Evolutionary conservation across 2,888 invertebrate species (phyloP), one percentile per base, ranked within the genome.

Genomic region (Epistrophe grossulariae): DNA sequence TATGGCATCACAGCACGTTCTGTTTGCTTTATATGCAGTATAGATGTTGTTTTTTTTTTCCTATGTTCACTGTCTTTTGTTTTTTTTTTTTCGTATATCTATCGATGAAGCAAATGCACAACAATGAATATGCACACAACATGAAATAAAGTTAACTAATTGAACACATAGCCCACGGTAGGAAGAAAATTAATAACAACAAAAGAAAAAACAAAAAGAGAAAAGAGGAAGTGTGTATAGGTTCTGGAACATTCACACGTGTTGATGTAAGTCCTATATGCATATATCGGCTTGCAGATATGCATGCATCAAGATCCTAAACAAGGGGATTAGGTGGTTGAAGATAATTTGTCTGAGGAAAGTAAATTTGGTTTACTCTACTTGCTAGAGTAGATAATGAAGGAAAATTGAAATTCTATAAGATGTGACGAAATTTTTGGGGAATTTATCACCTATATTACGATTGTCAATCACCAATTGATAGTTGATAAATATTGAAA

Each of bases 131-230:
- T 72, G 70, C 71, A 73, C 62, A 70, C 43, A n/a, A 78, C 73
- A 73, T 68, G 73, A 77, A 77, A 85, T 78, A 50, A 85, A 81
- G 84, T 85, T 78, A 81, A 80, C 84, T 81, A 85, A 85, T 85
- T 84, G 84, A 80, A 80, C 70, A 64, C 38, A 64, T 43, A 40
- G 40, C 8, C 57, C 28, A n/a, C n/a, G 17, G 66, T 28, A 57
- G 31, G 40, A 40, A 43, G 19, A 60, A 9, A 9, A 57, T 4
- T 0, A 43, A 17, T 8, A 48, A 17, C 31, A 9, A 35, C n/a
- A 35, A 5, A 17, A 62, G 1, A 7, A 19, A 35, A 35, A n/a
- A 38, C 7, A 2, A 9, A 59, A 5, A 15, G 13, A 28, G 10
- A 3, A 6, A 35, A 50, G 17, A 17, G 74, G n/a, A 13, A 28